Percentiles rank a stretch among this genome's conserved stretches.
These are phyloP conservation scores for Macrotrachela quadricornifera DNA, from an alignment of 1,140 invertebrate genomes.

Conservation along the genomic window DNA sequence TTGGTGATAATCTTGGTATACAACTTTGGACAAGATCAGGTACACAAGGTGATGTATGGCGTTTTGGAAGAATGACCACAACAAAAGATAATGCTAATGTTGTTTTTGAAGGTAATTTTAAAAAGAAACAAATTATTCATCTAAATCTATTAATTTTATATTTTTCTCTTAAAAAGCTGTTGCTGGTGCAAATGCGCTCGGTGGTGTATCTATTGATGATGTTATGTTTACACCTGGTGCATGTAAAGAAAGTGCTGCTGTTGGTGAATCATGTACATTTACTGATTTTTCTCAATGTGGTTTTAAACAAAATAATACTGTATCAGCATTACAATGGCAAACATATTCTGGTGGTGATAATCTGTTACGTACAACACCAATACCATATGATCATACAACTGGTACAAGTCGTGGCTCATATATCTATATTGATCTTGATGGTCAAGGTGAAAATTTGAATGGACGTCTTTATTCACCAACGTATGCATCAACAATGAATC, in stretches of 20 bases:
- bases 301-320: background rate
- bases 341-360: background rate
- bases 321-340: background rate
- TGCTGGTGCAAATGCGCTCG: background rate
- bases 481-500: background rate
- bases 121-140: too few species aligned
- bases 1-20: background rate
- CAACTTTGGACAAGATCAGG: slow-evolving; percentile 18
- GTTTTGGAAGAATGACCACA: slow-evolving; percentile 13
- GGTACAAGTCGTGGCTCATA: background rate
- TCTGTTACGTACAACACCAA: background rate
- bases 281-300: background rate
- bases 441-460: background rate
- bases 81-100: slow-evolving; percentile 5
- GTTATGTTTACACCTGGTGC: slow-evolving; percentile 3
- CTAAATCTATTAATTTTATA: background rate
- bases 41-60: slow-evolving; percentile 22
- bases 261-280: slow-evolving; percentile 6
- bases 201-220: background rate
- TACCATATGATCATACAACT: slow-evolving; percentile 3
- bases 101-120: background rate
- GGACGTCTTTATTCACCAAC: background rate
- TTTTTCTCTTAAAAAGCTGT: background rate
- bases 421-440: background rate
- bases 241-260: background rate